Base-by-base conservation (phyloP, 2,113 vertebrate species). In the Ptychochromis oligacanthus region DNA sequence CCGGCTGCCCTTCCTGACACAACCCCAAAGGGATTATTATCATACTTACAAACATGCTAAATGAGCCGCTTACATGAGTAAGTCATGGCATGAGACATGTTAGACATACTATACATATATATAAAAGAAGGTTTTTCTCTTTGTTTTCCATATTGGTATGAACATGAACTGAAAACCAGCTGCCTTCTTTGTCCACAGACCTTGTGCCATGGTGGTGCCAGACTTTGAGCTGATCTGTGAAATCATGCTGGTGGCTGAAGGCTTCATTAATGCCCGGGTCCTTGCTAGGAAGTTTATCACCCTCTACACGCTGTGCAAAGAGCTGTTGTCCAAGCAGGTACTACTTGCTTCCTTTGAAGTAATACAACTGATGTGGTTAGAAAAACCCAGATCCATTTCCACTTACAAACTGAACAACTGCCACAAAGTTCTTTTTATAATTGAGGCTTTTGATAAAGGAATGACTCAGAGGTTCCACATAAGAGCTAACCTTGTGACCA, bases 141-240 rank as follows among this genome's bases (percentile, higher is more conserved):
- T 3, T 43, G 22, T 14, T 46, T 46, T 5, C 5, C 61, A 65
- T 24, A 43, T 46, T n/a, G 7, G 0, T 43, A 17, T 67, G 62
- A 65, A 43, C 10, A 70, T 75, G 24, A 40, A 18, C 22, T 11
- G n/a, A 11, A 57, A 20, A 12, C 13, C 43, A 22, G 13, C 43
- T 40, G 9, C 34, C 20, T n/a, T 79, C 4, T 61, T 6, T 56
- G 10, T 40, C 34, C 40, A 26, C 91, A 99, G 98, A 93, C 98
- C 98, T 0, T 99, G 98, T 70, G 98, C 98, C 0, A 99, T 99
- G 98, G 98, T 99, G 36, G 97, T 99, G 76, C 98, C 98, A 3
- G 98, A 99, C 94, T 99, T 99, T 20, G 98, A 99, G 85, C 91
- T 99, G 77, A 99, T 99, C 90, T 99, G 98, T 95, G 98, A 99